Percentiles rank a stretch among this genome's conserved stretches.
Evolutionary conservation across 2,113 vertebrate species (phyloP).

Genomic region (Cnemophilus loriae): DNA sequence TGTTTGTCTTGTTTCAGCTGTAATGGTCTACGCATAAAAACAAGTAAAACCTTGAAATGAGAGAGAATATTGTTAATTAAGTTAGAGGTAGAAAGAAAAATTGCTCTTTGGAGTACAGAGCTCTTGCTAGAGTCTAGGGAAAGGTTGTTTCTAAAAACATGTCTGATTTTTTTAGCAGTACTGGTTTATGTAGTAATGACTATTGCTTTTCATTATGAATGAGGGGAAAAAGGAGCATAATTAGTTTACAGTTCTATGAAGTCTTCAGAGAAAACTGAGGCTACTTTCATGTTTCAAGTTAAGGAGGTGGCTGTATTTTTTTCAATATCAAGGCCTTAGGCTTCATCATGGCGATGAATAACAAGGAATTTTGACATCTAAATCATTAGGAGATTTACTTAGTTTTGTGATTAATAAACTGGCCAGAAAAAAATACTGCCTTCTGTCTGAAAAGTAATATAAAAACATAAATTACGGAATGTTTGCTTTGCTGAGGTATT

Average conservation of each 20-base stretch:
- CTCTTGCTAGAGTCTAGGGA: not conserved
- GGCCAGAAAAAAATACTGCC: not conserved
- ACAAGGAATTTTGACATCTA: not conserved
- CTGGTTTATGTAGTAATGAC: not conserved
- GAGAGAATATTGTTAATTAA: not conserved
- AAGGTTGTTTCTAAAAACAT: not conserved
- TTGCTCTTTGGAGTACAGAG: not conserved
- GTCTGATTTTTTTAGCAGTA: not conserved
- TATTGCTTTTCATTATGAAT: not conserved
- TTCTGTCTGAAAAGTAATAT: not conserved
- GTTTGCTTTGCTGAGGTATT: conserved; percentile 5
- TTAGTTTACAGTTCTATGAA: not conserved
- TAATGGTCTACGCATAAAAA: not conserved
- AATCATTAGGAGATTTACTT: not conserved
- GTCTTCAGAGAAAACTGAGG: not conserved
- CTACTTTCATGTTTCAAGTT: not conserved
- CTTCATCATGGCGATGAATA: not conserved
- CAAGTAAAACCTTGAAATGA: not conserved
- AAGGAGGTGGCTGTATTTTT: not conserved
- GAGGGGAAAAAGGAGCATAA: not conserved
- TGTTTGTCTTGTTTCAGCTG: not conserved
- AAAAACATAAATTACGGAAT: not conserved
- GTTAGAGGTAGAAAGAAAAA: not conserved
- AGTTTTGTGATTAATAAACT: not conserved
- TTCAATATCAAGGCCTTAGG: not conserved